Evolutionary conservation across 2,113 vertebrate species (phyloP).

Genomic region (Corythoichthys haematopterus): DNA sequence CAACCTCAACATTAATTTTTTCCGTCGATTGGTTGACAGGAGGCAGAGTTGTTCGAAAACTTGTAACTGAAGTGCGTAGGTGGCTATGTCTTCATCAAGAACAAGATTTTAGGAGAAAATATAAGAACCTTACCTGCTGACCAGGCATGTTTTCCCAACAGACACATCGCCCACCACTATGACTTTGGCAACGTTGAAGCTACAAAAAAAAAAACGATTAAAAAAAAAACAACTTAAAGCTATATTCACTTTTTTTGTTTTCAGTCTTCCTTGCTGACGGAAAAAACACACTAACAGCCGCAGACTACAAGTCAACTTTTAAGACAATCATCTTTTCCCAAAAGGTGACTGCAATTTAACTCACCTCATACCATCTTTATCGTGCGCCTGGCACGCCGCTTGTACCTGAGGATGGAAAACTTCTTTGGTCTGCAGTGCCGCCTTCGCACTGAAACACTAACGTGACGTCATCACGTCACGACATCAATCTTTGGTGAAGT

Average conservation of each 20-base stretch:
- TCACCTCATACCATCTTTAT: conserved; percentile 80
- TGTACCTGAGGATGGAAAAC: conserved; percentile 80
- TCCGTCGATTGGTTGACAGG: too few species aligned
- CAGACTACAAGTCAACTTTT: background rate
- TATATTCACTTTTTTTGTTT: background rate
- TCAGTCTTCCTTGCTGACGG: background rate
- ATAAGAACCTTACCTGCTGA: conserved; percentile 80
- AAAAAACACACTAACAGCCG: background rate
- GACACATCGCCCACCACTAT: conserved; percentile 92
- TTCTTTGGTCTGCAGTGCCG: conserved; percentile 79
- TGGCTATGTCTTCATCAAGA: too few species aligned
- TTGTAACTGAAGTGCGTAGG: too few species aligned
- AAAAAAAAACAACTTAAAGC: background rate
- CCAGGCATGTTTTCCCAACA: conserved; percentile 91
- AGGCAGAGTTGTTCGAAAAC: too few species aligned
- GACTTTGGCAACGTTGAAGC: conserved; percentile 93
- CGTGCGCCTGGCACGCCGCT: conserved; percentile 79
- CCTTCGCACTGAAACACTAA: conserved; percentile 82
- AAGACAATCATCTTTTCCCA: background rate
- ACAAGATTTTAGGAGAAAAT: too few species aligned
- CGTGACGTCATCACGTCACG: background rate
- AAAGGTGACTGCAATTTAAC: conserved; percentile 17
- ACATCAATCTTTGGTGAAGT: background rate
- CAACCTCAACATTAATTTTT: too few species aligned
- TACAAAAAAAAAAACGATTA: conserved; percentile 42